Conservation (phyloP, 2,113 vertebrate species). For the Sinosuthora webbiana region DNA sequence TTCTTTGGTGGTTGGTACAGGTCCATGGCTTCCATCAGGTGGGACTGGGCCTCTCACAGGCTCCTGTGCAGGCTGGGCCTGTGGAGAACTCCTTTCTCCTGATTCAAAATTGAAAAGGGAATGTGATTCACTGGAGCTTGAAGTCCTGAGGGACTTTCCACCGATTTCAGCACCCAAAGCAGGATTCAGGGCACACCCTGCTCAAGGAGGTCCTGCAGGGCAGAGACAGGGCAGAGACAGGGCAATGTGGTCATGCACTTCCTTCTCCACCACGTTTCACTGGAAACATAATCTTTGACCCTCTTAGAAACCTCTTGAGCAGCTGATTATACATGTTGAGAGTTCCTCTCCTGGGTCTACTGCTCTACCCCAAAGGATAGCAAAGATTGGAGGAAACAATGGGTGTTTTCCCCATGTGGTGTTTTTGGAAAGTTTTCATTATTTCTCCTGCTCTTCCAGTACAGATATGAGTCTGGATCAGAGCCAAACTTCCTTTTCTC, state of each 20-base stretch:
- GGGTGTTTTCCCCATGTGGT: background rate
- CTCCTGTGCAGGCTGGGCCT: background rate
- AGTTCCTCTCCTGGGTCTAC: background rate
- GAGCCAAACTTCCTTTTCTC: background rate
- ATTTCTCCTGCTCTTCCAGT: background rate
- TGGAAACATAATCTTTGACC: background rate
- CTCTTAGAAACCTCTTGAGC: background rate
- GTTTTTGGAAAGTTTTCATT: background rate
- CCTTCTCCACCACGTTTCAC: background rate
- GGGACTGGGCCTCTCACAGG: background rate
- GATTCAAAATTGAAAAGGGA: background rate
- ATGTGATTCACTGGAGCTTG: background rate
- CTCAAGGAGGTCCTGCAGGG: background rate
- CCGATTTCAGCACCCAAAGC: background rate
- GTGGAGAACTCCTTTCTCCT: background rate
- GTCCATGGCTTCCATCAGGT: background rate
- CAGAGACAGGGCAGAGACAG: background rate
- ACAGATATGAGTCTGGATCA: background rate
- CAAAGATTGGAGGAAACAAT: background rate
- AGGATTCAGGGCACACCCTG: background rate
- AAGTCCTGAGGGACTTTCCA: background rate
- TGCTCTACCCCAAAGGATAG: background rate
- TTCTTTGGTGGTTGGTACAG: background rate
- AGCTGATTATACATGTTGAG: rapidly evolving
- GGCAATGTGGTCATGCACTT: background rate